Evolutionary conservation across 2,888 invertebrate genomes (phyloP).

Genomic region (Octodonta nipae): DNA sequence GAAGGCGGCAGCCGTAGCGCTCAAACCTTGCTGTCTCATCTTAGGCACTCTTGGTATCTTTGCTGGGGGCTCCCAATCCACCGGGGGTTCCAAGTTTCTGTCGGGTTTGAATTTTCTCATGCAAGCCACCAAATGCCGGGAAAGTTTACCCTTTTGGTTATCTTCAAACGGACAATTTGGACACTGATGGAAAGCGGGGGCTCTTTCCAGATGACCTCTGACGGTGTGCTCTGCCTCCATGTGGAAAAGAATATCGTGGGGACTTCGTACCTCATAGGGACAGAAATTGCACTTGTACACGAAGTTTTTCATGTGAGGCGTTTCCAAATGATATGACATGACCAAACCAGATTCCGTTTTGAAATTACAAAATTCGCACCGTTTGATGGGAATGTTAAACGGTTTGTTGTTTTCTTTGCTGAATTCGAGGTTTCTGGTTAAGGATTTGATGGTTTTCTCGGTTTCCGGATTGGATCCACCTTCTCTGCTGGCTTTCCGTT

Average conservation of each 20-base stretch:
- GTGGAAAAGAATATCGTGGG: slow-evolving; percentile 78
- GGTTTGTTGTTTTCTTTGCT: slow-evolving; percentile 77
- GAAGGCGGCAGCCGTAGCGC: slow-evolving; percentile 35
- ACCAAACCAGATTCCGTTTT: slow-evolving; percentile 74
- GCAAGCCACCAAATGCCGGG: slow-evolving; percentile 76
- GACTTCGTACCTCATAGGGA: slow-evolving; percentile 47
- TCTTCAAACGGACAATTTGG: slow-evolving; percentile 89
- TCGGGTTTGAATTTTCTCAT: slow-evolving; percentile 81
- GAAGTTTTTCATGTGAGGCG: slow-evolving; percentile 81
- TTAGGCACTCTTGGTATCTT: slow-evolving; percentile 67
- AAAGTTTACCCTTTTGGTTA: slow-evolving; percentile 80
- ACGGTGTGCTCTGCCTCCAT: slow-evolving; percentile 84
- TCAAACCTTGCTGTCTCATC: slow-evolving; percentile 30
- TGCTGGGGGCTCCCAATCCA: slow-evolving; percentile 87
- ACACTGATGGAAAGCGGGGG: slow-evolving; percentile 80
- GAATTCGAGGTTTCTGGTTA: slow-evolving; percentile 72
- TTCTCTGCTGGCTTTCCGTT: slow-evolving; percentile 65
- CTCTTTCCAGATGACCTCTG: slow-evolving; percentile 68
- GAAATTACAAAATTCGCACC: slow-evolving; percentile 80
- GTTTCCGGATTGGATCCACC: slow-evolving; percentile 53
- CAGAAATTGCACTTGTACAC: slow-evolving; percentile 57
- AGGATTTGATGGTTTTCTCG: slow-evolving; percentile 64
- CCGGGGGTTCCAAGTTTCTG: slow-evolving; percentile 69
- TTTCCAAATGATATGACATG: slow-evolving; percentile 77
- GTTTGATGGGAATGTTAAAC: slow-evolving; percentile 52